Evolutionary conservation across 2,888 invertebrate species (phyloP), one percentile per base, ranked within the genome.

Genomic region (Chydorus sphaericus): DNA sequence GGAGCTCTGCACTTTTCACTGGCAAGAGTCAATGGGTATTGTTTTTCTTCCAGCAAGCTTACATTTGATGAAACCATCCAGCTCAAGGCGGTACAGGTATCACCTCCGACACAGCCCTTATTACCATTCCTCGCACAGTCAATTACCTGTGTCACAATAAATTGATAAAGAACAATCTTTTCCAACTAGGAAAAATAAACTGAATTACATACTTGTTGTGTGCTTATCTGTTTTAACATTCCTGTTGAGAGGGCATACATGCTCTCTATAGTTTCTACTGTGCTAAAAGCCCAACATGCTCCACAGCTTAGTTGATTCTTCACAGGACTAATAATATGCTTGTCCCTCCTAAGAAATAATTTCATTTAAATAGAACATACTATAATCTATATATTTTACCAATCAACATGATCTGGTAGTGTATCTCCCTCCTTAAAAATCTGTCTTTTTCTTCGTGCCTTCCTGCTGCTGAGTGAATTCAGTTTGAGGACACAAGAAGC

Each of bases 231-330:
- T 29, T 73, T 68, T 26, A 83, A 66, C 29, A 73, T 75, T 14
- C 79, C 79, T 51, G 74, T 78, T 62, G 76, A 75, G 20, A 85
- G 77, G 1, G 86, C 85, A 49, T 77, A 70, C 83, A 86, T 84
- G 0, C 85, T 77, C 69, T 89, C 89, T 50, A 82, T 76, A 30
- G 79, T 79, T 62, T 81, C 83, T 1, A 86, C 73, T 0, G 81
- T 79, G 65, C 85, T 84, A 69, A 86, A 87, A 0, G 88, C 88
- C 87, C 88, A 89, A 67, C 89, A 89, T 0, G 86, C 88, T 1
- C 88, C 88, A 69, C 89, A 89, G 10, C 74, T 64, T 11, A 79
- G 79, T 69, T 89, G 89, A 68, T 82, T 79, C 54, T 77, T 76
- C 0, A 89, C 76, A 0, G 77, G 70, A 2, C 82, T 77, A 2